phyloP scores from a whole-genome alignment of 1,140 invertebrate genomes.

The Drosophila oshimai region DNA sequence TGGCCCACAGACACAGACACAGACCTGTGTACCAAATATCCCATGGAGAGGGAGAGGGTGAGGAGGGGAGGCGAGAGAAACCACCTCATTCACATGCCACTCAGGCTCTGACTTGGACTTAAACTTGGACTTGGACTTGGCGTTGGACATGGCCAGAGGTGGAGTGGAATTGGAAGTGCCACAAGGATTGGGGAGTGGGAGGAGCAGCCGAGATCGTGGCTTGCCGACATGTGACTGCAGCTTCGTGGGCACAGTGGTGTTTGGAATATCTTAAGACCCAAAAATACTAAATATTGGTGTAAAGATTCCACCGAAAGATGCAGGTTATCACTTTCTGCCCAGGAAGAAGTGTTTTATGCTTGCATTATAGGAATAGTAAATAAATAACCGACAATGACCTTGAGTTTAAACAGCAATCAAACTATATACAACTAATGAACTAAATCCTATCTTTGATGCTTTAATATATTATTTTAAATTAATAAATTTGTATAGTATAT shows the following conservation, averaged over 20 bases:
- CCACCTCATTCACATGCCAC: conserved; percentile 67
- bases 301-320: too few species aligned
- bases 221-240: neutral
- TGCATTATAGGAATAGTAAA: too few species aligned
- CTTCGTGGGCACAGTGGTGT: neutral
- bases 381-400: too few species aligned
- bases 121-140: neutral
- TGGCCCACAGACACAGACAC: conserved; percentile 39
- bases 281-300: too few species aligned
- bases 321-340: too few species aligned
- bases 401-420: too few species aligned
- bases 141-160: neutral
- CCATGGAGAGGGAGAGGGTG: neutral
- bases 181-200: neutral
- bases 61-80: neutral
- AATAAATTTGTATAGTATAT: neutral
- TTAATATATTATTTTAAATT: neutral
- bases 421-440: too few species aligned
- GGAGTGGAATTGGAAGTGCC: conserved; percentile 6
- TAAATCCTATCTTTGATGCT: too few species aligned
- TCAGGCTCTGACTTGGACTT: conserved; percentile 30
- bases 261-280: too few species aligned
- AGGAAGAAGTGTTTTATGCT: too few species aligned
- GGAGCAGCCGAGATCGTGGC: neutral
- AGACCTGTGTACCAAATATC: conserved; percentile 35